phyloP scores from a whole-genome alignment of 2,113 vertebrate species.

The Percopsis transmontana region DNA sequence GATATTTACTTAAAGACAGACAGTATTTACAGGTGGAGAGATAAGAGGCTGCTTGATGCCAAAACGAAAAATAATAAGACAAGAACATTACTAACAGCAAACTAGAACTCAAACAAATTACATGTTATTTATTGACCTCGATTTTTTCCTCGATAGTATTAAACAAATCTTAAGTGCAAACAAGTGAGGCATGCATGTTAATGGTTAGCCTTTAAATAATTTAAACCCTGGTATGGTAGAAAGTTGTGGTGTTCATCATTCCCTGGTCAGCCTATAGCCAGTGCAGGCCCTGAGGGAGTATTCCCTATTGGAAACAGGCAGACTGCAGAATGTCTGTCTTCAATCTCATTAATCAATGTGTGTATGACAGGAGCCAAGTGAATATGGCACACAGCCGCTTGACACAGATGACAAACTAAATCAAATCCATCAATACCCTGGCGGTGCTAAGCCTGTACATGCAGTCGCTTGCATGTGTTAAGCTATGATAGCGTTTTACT shows the following conservation, averaged over 20 bases:
- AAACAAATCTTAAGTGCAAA: background rate
- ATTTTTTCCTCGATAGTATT: too few relatives aligned
- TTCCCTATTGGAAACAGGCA: conserved; percentile 47
- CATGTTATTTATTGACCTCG: too few relatives aligned
- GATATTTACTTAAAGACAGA: conserved; percentile 58
- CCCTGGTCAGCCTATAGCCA: conserved; percentile 43
- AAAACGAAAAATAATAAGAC: conserved; percentile 26
- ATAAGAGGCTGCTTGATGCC: conserved; percentile 54
- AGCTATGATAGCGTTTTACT: too few relatives aligned
- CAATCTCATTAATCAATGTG: conserved; percentile 41
- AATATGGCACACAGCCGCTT: background rate
- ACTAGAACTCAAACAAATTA: background rate
- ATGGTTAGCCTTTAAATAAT: conserved; percentile 9
- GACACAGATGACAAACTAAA: conserved; percentile 3
- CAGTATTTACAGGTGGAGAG: conserved; percentile 51
- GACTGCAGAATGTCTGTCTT: conserved; percentile 31
- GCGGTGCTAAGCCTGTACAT: background rate
- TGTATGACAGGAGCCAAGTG: conserved; percentile 19
- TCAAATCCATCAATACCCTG: conserved; percentile 3
- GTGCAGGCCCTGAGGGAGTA: conserved; percentile 31
- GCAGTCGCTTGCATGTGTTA: too few relatives aligned
- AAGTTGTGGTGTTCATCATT: conserved; percentile 53
- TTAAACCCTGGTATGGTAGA: conserved; percentile 3
- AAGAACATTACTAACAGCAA: background rate
- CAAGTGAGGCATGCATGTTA: background rate